phyloP scores from a whole-genome alignment of 2,797 vertebrate species.

The Ispidina picta region DNA sequence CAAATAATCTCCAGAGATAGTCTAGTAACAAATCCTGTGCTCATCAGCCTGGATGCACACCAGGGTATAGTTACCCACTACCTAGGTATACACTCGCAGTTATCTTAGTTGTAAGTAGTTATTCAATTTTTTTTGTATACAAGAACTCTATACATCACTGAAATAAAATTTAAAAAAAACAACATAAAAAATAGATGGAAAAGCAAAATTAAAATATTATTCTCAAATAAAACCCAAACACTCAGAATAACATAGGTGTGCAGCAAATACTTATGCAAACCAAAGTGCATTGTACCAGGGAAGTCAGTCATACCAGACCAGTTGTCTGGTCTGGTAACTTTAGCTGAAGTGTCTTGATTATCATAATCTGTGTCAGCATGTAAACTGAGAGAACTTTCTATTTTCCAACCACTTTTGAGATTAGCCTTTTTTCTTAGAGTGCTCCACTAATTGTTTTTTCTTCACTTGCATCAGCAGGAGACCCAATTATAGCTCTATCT shows the following conservation, averaged over 20 bases:
- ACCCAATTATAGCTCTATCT: constrained; percentile 75
- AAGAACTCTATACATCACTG: not conserved
- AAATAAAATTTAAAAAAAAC: not conserved
- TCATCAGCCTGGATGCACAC: not conserved
- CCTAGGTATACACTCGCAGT: not conserved
- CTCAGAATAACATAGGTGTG: not conserved
- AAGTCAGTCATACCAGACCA: not conserved
- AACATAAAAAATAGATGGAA: not conserved
- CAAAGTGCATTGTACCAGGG: not conserved
- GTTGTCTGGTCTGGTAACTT: not conserved
- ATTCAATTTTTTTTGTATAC: not conserved
- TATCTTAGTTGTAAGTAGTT: not conserved
- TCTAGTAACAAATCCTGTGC: not conserved
- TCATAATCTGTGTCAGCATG: not conserved
- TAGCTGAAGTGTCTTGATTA: not conserved
- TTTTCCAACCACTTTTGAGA: constrained; percentile 49
- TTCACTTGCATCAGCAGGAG: constrained; percentile 76
- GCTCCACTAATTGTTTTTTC: constrained; percentile 78
- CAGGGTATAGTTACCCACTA: not conserved
- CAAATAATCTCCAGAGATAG: not conserved
- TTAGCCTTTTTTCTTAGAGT: constrained; percentile 62
- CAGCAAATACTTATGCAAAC: not conserved
- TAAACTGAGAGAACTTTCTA: constrained; percentile 14
- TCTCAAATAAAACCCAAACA: not conserved
- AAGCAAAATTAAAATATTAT: not conserved